Evolutionary conservation across 2,888 invertebrate species (phyloP).

Genomic region (Cheilosia urbana): DNA sequence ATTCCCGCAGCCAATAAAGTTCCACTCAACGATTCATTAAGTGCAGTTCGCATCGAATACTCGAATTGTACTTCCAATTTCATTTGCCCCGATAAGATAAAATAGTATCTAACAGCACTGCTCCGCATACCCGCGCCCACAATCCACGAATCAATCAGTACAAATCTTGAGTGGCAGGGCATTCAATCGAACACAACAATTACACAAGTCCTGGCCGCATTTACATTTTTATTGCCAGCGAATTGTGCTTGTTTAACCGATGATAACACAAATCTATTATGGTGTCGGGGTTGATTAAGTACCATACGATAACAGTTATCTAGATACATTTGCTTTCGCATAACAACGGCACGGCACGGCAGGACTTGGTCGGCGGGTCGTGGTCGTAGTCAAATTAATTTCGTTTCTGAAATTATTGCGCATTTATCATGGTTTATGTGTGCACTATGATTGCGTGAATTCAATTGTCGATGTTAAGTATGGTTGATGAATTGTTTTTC

Average conservation of each 20-base stretch:
- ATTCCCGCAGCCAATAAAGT: not conserved
- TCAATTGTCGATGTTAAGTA: constrained; percentile 43
- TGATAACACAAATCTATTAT: not conserved
- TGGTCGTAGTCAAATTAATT: constrained; percentile 30
- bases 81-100: constrained; percentile 50
- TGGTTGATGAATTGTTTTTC: constrained; percentile 28
- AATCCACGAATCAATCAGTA: constrained; percentile 43
- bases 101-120: not conserved
- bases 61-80: constrained; percentile 56
- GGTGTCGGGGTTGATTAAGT: constrained; percentile 11
- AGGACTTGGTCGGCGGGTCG: constrained; percentile 11
- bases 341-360: not conserved
- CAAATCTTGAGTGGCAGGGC: constrained; percentile 61
- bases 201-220: constrained; percentile 65
- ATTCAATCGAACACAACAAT: constrained; percentile 63
- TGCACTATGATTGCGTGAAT: constrained; percentile 1
- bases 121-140: not conserved
- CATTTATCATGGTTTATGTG: constrained; percentile 33
- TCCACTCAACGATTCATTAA: constrained; percentile 43
- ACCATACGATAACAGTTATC: constrained; percentile 48
- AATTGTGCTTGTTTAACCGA: constrained; percentile 42
- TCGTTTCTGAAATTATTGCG: constrained; percentile 17
- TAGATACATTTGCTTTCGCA: constrained; percentile 52
- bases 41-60: constrained; percentile 21
- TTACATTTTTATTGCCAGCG: constrained; percentile 65